A percentile compares a stretch with the other conserved stretches of the same genome.
phyloP scores from a whole-genome alignment of 2,797 vertebrate genomes.

The Helostoma temminkii region DNA sequence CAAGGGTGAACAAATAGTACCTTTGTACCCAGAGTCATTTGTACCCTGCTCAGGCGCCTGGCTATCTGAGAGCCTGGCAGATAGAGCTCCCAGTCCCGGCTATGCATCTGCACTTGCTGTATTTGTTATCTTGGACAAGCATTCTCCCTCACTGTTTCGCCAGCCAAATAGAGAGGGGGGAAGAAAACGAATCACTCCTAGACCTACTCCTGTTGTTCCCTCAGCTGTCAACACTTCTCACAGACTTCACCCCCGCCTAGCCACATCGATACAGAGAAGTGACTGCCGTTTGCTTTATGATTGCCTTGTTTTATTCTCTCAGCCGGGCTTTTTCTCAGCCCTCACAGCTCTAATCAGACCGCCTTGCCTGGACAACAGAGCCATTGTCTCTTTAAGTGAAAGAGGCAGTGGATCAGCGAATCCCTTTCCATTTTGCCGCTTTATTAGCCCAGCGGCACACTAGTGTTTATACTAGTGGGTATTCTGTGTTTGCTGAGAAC shows the following conservation, averaged over 20 bases:
- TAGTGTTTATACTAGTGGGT: constrained; percentile 99
- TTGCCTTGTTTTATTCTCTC: constrained; percentile 85
- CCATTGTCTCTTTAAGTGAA: constrained; percentile 84
- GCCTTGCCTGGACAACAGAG: constrained; percentile 77
- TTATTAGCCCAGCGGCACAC: constrained; percentile 95
- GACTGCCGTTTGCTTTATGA: constrained; percentile 86
- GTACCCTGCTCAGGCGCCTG: constrained; percentile 72
- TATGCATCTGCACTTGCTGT: constrained; percentile 75
- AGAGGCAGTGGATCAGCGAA: constrained; percentile 91
- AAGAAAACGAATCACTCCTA: constrained; percentile 80
- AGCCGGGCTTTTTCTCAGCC: constrained; percentile 71
- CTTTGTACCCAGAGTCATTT: constrained; percentile 82
- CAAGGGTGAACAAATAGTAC: constrained; percentile 80
- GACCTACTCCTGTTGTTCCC: constrained; percentile 81
- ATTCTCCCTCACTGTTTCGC: constrained; percentile 76
- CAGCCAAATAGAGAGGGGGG: constrained; percentile 78
- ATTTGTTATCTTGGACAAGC: constrained; percentile 82
- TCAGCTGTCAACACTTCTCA: constrained; percentile 83
- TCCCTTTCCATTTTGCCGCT: constrained; percentile 92
- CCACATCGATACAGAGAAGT: constrained; percentile 84
- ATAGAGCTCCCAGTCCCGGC: constrained; percentile 68
- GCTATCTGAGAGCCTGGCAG: constrained; percentile 68
- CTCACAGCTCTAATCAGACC: constrained; percentile 81
- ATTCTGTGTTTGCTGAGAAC: constrained; percentile 99
- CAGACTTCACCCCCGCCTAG: constrained; percentile 78